A percentile compares a stretch with the other conserved stretches of the same genome.
These are phyloP conservation scores for Eutolmus rufibarbis DNA, from an alignment of 2,888 invertebrate genomes.

Conservation along the genomic window DNA sequence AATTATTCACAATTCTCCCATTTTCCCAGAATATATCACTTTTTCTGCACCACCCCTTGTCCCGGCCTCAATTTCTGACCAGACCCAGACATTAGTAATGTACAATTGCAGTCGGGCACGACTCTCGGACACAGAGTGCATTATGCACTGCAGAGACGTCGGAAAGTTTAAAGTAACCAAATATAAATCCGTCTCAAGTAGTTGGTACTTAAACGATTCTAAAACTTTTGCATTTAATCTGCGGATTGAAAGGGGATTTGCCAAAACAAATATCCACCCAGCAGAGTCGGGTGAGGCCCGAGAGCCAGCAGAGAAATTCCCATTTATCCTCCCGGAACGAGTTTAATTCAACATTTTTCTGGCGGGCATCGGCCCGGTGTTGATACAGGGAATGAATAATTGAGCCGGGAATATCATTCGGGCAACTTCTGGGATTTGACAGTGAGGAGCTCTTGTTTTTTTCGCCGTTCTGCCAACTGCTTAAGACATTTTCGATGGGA, in stretches of 20 bases:
- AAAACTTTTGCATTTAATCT: constrained; percentile 1
- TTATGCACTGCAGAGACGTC: not conserved
- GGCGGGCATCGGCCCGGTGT: not conserved
- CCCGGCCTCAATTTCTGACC: not conserved
- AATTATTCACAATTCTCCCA: not conserved
- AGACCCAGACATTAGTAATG: not conserved
- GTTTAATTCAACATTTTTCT: not conserved
- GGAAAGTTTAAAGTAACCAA: constrained; percentile 7
- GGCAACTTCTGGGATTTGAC: not conserved
- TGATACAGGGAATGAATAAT: not conserved
- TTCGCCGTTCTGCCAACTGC: not conserved
- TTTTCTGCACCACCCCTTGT: not conserved
- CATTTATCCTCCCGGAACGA: not conserved
- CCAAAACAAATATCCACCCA: not conserved
- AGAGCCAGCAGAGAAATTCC: not conserved
- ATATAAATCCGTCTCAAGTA: constrained; percentile 8
- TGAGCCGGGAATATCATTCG: not conserved
- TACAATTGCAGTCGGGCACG: not conserved
- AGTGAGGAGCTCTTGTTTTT: not conserved
- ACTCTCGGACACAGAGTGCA: not conserved
- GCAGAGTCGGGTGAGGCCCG: not conserved
- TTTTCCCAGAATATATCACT: not conserved
- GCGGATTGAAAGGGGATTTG: not conserved
- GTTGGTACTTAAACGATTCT: not conserved
- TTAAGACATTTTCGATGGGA: not conserved